Conservation (phyloP, 2,888 invertebrate genomes). For the Ichneumon xanthorius region DNA sequence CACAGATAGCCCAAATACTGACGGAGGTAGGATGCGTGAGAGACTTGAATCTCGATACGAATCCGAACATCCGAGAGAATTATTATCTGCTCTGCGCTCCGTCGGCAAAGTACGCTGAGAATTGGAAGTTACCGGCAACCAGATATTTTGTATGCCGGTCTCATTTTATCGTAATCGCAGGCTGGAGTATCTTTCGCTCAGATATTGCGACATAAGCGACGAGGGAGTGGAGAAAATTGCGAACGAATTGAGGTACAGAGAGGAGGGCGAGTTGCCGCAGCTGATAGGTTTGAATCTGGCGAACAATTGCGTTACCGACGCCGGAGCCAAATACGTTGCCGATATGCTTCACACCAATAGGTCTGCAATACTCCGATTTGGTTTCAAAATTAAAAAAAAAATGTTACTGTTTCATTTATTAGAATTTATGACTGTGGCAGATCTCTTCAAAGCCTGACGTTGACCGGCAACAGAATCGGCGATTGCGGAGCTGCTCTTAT, state of each 20-base stretch:
- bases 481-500: slow-evolving; percentile 73
- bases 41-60: slow-evolving; percentile 82
- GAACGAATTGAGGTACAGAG: slow-evolving; percentile 73
- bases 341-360: slow-evolving; percentile 79
- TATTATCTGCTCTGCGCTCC: slow-evolving; percentile 77
- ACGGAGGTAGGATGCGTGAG: slow-evolving; percentile 73
- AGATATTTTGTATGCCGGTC: neutral
- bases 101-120: slow-evolving; percentile 67
- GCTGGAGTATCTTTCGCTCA: slow-evolving; percentile 78
- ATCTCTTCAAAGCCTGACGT: slow-evolving; percentile 72
- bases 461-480: slow-evolving; percentile 74
- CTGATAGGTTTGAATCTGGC: slow-evolving; percentile 81
- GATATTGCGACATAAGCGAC: slow-evolving; percentile 80
- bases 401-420: slow-evolving; percentile 1
- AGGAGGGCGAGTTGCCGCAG: slow-evolving; percentile 68
- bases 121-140: neutral
- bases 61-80: slow-evolving; percentile 80
- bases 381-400: neutral
- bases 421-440: slow-evolving; percentile 56
- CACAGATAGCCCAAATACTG: slow-evolving; percentile 76
- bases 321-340: slow-evolving; percentile 78
- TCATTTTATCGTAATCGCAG: slow-evolving; percentile 53
- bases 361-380: slow-evolving; percentile 41
- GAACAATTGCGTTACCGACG: slow-evolving; percentile 81
- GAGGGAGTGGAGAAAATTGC: slow-evolving; percentile 76